Conservation (phyloP, 2,797 vertebrate genomes). For the Siniperca scherzeri region DNA sequence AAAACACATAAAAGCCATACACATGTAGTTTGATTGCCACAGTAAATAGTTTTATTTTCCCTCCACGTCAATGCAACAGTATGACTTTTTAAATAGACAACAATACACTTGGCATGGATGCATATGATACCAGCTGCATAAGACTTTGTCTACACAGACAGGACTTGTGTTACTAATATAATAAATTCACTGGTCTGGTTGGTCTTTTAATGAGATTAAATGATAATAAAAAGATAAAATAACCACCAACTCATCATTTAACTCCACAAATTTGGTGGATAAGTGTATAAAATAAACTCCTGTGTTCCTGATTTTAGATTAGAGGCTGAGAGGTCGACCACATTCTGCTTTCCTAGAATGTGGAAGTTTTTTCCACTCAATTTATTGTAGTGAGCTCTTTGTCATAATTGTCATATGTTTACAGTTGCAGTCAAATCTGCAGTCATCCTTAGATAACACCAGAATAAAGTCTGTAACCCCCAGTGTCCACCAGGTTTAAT, state of each 20-base stretch:
- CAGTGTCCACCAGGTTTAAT: slow-evolving; percentile 26
- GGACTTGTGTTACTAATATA: background rate
- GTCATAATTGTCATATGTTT: slow-evolving; percentile 4
- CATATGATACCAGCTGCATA: background rate
- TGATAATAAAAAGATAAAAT: background rate
- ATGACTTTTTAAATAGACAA: background rate
- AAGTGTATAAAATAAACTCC: background rate
- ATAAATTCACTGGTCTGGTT: background rate
- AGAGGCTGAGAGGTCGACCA: background rate
- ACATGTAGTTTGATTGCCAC: background rate
- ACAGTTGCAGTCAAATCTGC: slow-evolving; percentile 15
- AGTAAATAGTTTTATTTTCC: background rate
- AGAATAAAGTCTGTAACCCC: slow-evolving; percentile 26
- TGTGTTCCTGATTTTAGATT: background rate
- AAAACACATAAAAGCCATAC: background rate
- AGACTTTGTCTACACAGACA: background rate
- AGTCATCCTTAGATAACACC: slow-evolving; percentile 10
- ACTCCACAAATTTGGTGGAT: background rate
- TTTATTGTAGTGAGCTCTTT: slow-evolving; percentile 9
- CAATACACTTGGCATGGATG: background rate
- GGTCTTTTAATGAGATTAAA: background rate
- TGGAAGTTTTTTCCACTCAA: background rate
- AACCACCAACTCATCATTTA: background rate
- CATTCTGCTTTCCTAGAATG: background rate
- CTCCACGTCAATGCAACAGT: background rate